Conservation (phyloP, 2,888 invertebrate species). For the Dorcus parallelipipedus region DNA sequence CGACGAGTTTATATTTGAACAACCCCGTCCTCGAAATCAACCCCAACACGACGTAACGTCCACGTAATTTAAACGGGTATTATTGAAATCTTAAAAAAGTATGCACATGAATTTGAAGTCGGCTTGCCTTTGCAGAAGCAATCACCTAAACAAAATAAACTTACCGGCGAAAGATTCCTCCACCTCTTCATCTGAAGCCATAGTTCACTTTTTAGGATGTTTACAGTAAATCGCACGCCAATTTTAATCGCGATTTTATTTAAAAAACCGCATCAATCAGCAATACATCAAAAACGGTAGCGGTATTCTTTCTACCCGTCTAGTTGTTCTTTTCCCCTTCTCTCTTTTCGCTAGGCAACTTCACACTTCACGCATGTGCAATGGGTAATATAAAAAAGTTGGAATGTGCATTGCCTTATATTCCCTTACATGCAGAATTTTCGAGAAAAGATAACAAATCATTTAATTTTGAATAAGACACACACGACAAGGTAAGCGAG, state of each 20-base stretch:
- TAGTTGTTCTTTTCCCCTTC: constrained; percentile 27
- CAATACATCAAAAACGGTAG: constrained; percentile 24
- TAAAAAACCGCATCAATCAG: constrained; percentile 21
- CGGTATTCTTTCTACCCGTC: constrained; percentile 23
- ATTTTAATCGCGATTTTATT: constrained; percentile 9
- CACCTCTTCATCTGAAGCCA: constrained; percentile 87
- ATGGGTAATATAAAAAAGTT: neutral
- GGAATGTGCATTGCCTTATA: neutral
- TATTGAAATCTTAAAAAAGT: constrained; percentile 15
- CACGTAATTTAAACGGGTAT: no score
- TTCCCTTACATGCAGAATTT: neutral
- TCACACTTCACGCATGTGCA: constrained; percentile 12
- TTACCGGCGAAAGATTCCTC: constrained; percentile 86
- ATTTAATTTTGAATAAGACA: no score
- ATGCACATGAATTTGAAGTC: constrained; percentile 39
- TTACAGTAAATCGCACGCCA: neutral
- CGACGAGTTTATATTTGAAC: neutral
- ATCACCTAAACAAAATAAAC: constrained; percentile 45
- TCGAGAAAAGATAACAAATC: no score
- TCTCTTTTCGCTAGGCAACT: constrained; percentile 18
- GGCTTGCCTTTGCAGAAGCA: constrained; percentile 40
- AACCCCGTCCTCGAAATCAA: constrained; percentile 3
- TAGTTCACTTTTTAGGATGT: constrained; percentile 36
- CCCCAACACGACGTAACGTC: no score
- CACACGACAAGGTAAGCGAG: no score